Evolutionary conservation across 2,888 invertebrate genomes (phyloP), one percentile per base, ranked within the genome.

Genomic region (Doris montereyensis): DNA sequence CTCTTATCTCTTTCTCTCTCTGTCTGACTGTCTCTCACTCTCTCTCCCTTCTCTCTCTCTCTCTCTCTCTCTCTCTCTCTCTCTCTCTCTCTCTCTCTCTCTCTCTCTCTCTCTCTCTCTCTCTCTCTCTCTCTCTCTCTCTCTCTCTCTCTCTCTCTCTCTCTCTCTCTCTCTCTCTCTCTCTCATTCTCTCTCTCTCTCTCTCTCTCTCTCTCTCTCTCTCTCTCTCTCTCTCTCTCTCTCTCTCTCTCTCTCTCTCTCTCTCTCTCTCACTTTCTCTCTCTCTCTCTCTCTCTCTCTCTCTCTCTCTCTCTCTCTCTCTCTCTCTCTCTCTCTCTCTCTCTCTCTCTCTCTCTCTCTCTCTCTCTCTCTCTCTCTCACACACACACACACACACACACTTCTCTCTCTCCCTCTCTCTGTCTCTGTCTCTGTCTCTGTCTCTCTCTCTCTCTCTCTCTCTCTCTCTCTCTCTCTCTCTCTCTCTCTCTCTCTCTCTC

Each of bases 221-320:
- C 52, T 41, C 5, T 41, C 5, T 17, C 17, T 41, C 52, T 41
- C 52, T 21, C 8, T 28, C 3, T 30, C 68, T 28, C 68, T 68
- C 68, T 28, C 30, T 28, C 24, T 68, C 41, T 73, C 73, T 52
- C 41, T 5, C 28, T 73, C 57, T 73, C 41, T 73, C 73, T 73
- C 57, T 73, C 41, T 52, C 52, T 73, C 52, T 73, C 41, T 73
- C 73, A 24, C 28, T 41, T 26, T 73, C 57, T 73, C 41, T 52
- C 73, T 73, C 28, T 41, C 41, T 73, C 41, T 41, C 73, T 73
- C 52, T 30, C 24, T 35, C 26, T n/a, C n/a, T 35, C 13, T 8
- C 30, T 17, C 3, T 24, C n/a, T 10, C 70, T 8, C 17, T 5
- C 21, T 78, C 35, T 73, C 10, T 30, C 30, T 72, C 34, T 72